Percentiles rank a stretch among this genome's conserved stretches.
Evolutionary conservation across 2,113 vertebrate genomes (phyloP).

Genomic region (Trichomycterus rosablanca): DNA sequence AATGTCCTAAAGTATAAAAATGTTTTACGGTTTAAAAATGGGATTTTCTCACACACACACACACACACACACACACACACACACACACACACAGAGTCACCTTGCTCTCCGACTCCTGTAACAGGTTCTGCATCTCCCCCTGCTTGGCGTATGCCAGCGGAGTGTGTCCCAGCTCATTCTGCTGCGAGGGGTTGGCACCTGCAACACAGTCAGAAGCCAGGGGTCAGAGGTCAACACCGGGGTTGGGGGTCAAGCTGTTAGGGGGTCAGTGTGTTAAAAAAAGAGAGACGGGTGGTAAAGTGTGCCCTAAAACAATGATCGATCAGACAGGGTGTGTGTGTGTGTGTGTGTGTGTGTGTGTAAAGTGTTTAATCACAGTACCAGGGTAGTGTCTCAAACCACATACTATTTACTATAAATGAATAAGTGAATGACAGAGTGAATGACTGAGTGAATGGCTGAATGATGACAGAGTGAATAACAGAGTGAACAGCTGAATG

Average conservation of each 20-base stretch:
- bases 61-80: constrained; percentile 2
- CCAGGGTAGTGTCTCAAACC: no score
- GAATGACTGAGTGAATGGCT: no score
- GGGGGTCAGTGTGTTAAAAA: constrained; percentile 8
- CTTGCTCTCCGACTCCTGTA: constrained; percentile 79
- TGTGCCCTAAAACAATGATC: neutral
- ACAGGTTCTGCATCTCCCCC: constrained; percentile 77
- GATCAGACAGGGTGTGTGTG: constrained; percentile 3
- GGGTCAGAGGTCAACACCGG: constrained; percentile 54
- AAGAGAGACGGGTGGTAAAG: neutral
- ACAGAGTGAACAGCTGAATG: no score
- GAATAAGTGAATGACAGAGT: no score
- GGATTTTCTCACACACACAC: no score
- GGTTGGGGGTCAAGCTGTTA: constrained; percentile 14
- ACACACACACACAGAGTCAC: no score
- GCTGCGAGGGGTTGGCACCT: constrained; percentile 89
- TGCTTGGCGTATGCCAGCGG: constrained; percentile 84
- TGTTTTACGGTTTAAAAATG: neutral
- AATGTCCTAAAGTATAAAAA: no score
- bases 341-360: no score
- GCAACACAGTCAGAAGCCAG: constrained; percentile 55
- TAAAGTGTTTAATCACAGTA: no score
- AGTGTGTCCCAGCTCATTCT: constrained; percentile 86
- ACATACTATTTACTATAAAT: no score
- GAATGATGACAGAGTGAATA: no score